Evolutionary conservation across 2,797 vertebrate species (phyloP).

Genomic region (Tinamus major): DNA sequence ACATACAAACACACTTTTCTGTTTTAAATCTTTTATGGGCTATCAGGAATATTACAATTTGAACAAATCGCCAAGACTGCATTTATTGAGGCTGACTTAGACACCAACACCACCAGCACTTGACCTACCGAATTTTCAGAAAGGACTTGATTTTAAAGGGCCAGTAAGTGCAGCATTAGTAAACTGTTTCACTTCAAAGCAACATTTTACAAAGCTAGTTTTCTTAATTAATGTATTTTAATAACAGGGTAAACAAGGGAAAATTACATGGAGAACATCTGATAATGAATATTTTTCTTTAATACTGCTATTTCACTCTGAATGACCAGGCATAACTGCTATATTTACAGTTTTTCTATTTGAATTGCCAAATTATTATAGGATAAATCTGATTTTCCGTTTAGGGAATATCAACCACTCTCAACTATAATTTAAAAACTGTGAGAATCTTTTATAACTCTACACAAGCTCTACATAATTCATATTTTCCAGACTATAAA

Average conservation of each 20-base stretch:
- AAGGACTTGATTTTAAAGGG: neutral
- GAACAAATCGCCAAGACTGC: neutral
- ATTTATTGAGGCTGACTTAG: neutral
- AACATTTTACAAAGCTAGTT: neutral
- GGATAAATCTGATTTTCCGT: constrained; percentile 36
- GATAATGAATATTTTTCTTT: neutral
- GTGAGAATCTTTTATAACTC: constrained; percentile 26
- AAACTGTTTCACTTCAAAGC: neutral
- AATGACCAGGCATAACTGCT: neutral
- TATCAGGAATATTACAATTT: neutral
- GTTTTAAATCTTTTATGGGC: neutral
- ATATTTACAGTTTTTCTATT: neutral
- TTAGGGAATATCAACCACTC: constrained; percentile 42
- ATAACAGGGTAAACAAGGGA: neutral
- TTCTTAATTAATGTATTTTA: neutral
- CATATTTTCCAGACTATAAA: constrained; percentile 63
- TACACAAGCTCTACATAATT: constrained; percentile 31
- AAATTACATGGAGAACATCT: neutral
- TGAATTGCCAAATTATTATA: neutral
- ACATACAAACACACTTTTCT: neutral
- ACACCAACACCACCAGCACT: neutral
- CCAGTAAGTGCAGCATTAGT: neutral
- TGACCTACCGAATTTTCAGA: constrained; percentile 3
- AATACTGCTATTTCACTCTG: neutral
- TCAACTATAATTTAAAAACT: constrained; percentile 43